Conservation (phyloP, 2,113 vertebrate species). For the Pholis gunnellus region DNA sequence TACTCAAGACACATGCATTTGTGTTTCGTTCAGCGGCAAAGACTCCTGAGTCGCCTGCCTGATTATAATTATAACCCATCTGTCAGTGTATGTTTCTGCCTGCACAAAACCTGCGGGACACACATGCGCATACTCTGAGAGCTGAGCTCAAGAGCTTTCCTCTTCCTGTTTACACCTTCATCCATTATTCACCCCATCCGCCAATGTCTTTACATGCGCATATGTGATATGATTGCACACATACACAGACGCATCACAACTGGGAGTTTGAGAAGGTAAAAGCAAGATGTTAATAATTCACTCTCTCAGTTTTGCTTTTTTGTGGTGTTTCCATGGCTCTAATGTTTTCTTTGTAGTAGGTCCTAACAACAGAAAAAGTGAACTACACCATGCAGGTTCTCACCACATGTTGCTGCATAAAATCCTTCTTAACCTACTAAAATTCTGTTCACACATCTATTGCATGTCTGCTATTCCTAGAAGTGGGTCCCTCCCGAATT, state of each 20-base stretch:
- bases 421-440: background rate
- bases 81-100: constrained; percentile 60
- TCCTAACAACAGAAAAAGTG: constrained; percentile 7
- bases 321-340: constrained; percentile 39
- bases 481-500: background rate
- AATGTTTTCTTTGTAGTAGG: constrained; percentile 24
- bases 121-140: constrained; percentile 11
- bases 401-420: constrained; percentile 28
- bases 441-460: background rate
- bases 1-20: constrained; percentile 49
- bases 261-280: constrained; percentile 57
- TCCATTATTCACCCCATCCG: constrained; percentile 82
- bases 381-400: background rate
- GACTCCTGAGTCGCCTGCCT: constrained; percentile 56
- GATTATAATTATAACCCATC: constrained; percentile 79
- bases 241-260: constrained; percentile 28
- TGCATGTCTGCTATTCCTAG: background rate
- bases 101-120: constrained; percentile 71
- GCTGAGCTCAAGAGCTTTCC: constrained; percentile 65
- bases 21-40: constrained; percentile 53
- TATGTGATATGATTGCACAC: constrained; percentile 52
- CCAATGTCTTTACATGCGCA: constrained; percentile 66
- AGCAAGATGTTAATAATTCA: constrained; percentile 71
- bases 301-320: constrained; percentile 34
- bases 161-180: constrained; percentile 80